Evolutionary conservation across 1,140 invertebrate species (phyloP).

Genomic region (Asbolus verrucosus): DNA sequence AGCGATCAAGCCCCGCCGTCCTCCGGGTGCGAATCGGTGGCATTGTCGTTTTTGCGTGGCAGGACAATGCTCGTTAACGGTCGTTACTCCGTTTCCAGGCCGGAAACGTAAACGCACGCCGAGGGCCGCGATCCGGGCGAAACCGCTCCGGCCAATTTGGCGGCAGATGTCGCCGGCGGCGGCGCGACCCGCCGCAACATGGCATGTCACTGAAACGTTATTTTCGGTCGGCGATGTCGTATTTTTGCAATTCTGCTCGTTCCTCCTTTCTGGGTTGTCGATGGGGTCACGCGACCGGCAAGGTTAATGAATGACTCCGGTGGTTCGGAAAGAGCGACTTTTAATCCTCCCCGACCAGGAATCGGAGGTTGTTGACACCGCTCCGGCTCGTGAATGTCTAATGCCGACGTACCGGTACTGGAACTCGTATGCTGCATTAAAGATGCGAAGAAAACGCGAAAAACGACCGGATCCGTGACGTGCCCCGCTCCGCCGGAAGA

Average conservation of each 20-base stretch:
- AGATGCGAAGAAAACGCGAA: background rate
- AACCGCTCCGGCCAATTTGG: background rate
- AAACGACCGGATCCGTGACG: conserved; percentile 6
- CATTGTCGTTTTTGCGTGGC: too few species aligned
- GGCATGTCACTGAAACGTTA: conserved; percentile 35
- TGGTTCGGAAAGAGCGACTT: background rate
- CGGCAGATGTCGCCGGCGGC: conserved; percentile 31
- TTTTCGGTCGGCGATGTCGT: conserved; percentile 6
- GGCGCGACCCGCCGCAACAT: conserved; percentile 15
- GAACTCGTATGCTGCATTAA: too few species aligned
- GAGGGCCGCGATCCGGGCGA: background rate
- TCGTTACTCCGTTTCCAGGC: too few species aligned
- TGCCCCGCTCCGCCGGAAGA: too few species aligned
- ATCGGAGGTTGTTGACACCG: conserved; percentile 20
- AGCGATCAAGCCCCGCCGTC: too few species aligned
- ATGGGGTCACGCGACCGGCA: conserved; percentile 19
- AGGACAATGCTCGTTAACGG: too few species aligned
- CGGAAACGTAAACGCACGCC: background rate
- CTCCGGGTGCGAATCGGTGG: too few species aligned
- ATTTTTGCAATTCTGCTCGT: conserved; percentile 30
- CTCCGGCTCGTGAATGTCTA: conserved; percentile 17
- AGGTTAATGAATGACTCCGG: conserved; percentile 19
- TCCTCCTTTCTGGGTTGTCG: too few species aligned
- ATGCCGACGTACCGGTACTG: background rate
- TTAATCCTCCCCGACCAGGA: background rate